These are phyloP conservation scores for Carposina sasakii DNA, from an alignment of 1,140 invertebrate species.

Conservation along the genomic window DNA sequence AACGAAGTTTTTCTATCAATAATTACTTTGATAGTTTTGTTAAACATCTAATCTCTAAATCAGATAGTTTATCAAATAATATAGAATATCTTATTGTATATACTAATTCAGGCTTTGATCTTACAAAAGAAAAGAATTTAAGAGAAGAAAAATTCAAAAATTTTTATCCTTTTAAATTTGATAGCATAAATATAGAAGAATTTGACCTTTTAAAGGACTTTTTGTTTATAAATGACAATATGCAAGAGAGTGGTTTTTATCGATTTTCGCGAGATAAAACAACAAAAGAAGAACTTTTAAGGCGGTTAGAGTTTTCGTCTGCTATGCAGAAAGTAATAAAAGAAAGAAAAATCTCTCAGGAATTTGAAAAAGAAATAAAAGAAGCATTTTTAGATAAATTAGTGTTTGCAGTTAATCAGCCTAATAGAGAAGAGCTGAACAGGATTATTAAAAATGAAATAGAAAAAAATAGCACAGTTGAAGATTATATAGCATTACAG, in stretches of 20 bases:
- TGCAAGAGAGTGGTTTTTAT: slow-evolving; percentile 14
- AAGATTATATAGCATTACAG: slow-evolving; percentile 39
- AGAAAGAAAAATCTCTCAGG: slow-evolving; percentile 13
- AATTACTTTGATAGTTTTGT: slow-evolving; percentile 27
- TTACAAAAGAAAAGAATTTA: too few relatives aligned
- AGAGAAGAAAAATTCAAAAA: slow-evolving; percentile 9
- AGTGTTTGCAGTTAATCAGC: slow-evolving; percentile 21
- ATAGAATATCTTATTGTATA: slow-evolving; percentile 26
- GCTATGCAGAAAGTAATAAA: slow-evolving; percentile 18
- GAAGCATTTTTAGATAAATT: slow-evolving; percentile 26
- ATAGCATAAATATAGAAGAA: slow-evolving; percentile 20
- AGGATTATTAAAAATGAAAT: slow-evolving; percentile 23
- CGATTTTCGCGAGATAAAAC: too few relatives aligned
- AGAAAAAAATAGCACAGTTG: slow-evolving; percentile 17
- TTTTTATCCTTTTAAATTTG: slow-evolving; percentile 17
- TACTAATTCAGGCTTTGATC: slow-evolving; percentile 26
- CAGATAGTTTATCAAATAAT: slow-evolving; percentile 13
- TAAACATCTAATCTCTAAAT: slow-evolving; percentile 11
- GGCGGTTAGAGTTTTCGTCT: slow-evolving; percentile 15
- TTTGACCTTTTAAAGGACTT: slow-evolving; percentile 26
- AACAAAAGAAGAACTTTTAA: slow-evolving; percentile 22
- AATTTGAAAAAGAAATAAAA: slow-evolving; percentile 9
- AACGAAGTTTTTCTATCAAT: slow-evolving; percentile 17
- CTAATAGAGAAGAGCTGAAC: too few relatives aligned
- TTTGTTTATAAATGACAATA: slow-evolving; percentile 17